Evolutionary conservation across 2,797 vertebrate species (phyloP).

Genomic region (Gouania willdenowi): DNA sequence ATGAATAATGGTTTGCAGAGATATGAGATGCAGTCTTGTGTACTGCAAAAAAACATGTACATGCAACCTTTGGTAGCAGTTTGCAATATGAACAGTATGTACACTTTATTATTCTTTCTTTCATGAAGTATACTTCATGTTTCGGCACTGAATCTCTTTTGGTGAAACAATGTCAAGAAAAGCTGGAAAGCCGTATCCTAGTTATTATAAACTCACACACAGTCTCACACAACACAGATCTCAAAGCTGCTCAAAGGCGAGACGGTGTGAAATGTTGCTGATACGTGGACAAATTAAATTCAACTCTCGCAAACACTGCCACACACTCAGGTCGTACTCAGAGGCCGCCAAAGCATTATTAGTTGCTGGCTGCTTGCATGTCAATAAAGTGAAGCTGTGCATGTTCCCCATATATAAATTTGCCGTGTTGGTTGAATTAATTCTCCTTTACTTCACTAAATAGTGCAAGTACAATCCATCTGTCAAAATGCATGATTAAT

Average conservation of each 20-base stretch:
- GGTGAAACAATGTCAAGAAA: constrained; percentile 4
- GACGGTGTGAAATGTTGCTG: background rate
- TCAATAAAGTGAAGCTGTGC: background rate
- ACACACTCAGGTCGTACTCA: background rate
- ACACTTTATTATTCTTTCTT: constrained; percentile 9
- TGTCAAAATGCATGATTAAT: background rate
- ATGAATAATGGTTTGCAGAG: constrained; percentile 57
- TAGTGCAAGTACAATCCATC: too few species aligned
- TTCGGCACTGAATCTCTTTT: constrained; percentile 12
- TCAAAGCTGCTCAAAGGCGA: background rate
- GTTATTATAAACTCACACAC: constrained; percentile 5
- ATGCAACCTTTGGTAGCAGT: too few species aligned
- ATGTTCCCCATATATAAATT: background rate
- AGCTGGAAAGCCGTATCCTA: background rate
- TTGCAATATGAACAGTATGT: constrained; percentile 8
- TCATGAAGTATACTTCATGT: constrained; percentile 17
- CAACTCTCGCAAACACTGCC: background rate
- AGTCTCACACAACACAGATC: background rate
- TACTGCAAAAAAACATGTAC: too few species aligned
- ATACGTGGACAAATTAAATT: background rate
- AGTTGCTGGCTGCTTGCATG: background rate
- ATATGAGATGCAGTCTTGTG: constrained; percentile 32
- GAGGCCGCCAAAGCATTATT: background rate
- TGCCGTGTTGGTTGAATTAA: too few species aligned
- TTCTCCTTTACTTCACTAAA: too few species aligned